Percentiles rank a stretch among this genome's conserved stretches.
Conservation (phyloP, 2,113 vertebrate genomes). For the Eulemur macaco region DNA sequence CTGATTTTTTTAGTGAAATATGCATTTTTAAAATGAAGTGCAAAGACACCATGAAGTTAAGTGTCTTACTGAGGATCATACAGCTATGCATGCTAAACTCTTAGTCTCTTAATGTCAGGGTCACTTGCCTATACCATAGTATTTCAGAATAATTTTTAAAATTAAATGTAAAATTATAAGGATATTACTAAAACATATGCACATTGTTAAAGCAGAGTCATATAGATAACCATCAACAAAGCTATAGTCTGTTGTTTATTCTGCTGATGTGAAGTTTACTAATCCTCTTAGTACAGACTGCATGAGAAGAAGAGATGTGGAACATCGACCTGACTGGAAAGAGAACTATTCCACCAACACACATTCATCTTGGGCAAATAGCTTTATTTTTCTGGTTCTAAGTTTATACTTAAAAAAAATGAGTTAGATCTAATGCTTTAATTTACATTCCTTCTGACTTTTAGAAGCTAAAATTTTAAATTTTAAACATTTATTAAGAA, state of each 20-base stretch:
- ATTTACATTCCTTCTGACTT: background rate
- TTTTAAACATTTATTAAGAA: background rate
- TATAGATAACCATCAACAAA: background rate
- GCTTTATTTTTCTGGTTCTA: background rate
- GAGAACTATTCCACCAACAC: background rate
- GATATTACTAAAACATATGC: background rate
- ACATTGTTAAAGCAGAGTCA: background rate
- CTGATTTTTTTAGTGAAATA: background rate
- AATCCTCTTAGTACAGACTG: background rate
- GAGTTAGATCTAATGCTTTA: background rate
- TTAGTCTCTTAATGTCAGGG: background rate
- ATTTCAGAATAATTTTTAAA: background rate
- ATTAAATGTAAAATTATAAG: slow-evolving; percentile 17
- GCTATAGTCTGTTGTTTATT: background rate
- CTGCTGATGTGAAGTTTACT: background rate
- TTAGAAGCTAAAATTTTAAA: background rate
- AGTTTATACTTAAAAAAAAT: background rate
- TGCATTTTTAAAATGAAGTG: background rate
- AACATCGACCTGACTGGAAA: background rate
- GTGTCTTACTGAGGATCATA: background rate
- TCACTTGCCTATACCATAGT: background rate
- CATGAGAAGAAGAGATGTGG: background rate
- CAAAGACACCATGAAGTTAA: background rate
- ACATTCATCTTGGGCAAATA: background rate
- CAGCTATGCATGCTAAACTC: background rate